Evolutionary conservation across 64 coral and sea anemone species (phyloP).

Genomic region (Montipora foliosa): DNA sequence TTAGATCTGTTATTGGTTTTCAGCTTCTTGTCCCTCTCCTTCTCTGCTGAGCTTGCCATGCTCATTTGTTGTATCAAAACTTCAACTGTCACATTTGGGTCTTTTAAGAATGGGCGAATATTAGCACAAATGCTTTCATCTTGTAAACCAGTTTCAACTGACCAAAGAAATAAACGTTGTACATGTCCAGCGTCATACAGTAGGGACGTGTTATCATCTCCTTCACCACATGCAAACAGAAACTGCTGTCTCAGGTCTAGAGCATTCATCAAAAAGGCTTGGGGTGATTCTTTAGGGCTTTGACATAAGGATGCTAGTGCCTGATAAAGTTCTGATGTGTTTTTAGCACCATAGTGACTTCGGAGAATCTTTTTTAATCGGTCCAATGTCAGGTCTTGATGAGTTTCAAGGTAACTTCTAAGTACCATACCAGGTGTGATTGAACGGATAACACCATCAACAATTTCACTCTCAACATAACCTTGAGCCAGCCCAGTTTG

Average conservation of each 20-base stretch:
- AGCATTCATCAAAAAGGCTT: no score
- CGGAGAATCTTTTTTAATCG: no score
- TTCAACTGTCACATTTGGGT: slow-evolving; percentile 69
- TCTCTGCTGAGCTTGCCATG: slow-evolving; percentile 59
- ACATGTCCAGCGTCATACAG: slow-evolving; percentile 47
- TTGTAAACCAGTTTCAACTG: slow-evolving; percentile 67
- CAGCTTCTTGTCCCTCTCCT: slow-evolving; percentile 75
- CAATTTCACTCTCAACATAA: no score
- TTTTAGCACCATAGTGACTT: no score
- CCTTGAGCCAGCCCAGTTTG: no score
- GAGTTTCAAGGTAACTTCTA: neutral
- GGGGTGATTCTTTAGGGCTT: no score
- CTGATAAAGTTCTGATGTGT: no score
- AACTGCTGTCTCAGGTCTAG: no score
- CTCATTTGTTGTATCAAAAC: slow-evolving; percentile 68
- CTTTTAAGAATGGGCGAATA: slow-evolving; percentile 67
- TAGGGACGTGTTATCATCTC: neutral
- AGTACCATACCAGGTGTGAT: no score
- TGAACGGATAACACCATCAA: no score
- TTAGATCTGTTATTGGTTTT: neutral
- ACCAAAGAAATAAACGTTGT: slow-evolving; percentile 56
- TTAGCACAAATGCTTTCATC: slow-evolving; percentile 78
- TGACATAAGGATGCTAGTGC: no score
- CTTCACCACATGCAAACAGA: slow-evolving; percentile 8
- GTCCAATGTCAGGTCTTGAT: no score